Evolutionary conservation across 2,797 vertebrate species (phyloP), one percentile per base, ranked within the genome.

Genomic region (Crocodylus rhombifer): DNA sequence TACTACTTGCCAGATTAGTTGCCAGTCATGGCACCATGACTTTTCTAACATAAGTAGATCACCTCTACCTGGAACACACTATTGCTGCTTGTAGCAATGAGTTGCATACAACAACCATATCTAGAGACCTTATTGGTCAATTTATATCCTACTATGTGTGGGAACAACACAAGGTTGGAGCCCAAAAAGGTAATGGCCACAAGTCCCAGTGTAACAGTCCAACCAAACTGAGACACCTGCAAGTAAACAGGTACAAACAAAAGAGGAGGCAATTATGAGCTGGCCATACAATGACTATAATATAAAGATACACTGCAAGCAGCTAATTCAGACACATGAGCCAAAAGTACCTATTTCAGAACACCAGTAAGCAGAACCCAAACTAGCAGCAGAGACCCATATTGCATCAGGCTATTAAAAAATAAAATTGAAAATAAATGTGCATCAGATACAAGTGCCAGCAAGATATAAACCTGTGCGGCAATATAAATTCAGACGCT

Each of bases 401-500:
- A 80, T 60, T 2, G 4, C 1, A 7, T 20, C 12, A 33, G 60
- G 69, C 42, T 3, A 17, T 33, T 42, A 84, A 87, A 75, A 26
- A 94, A 91, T 77, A 58, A 84, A 88, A 84, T 82, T 28, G 36
- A 42, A 42, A 82, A 63, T 28, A 65, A 71, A 23, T n/a, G 21
- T 58, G 74, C 88, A 82, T 0, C 20, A 62, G 74, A 62, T 64
- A 78, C n/a, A 30, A 36, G 26, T 82, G 71, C 78, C n/a, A 0
- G 4, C 69, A 25, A 65, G 80, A 87, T 67, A 67, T 62, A 1
- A 11, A 71, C 82, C 80, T 0, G 0, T 13, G 26, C 16, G 83
- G 80, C 89, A 89, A 83, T 64, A 87, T 88, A 42, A 73, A 84
- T 71, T 83, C 55, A 5, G 73, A 67, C 57, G 20, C 67, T 80